Conservation (phyloP, 2,113 vertebrate genomes). For the Cinclus cinclus region DNA sequence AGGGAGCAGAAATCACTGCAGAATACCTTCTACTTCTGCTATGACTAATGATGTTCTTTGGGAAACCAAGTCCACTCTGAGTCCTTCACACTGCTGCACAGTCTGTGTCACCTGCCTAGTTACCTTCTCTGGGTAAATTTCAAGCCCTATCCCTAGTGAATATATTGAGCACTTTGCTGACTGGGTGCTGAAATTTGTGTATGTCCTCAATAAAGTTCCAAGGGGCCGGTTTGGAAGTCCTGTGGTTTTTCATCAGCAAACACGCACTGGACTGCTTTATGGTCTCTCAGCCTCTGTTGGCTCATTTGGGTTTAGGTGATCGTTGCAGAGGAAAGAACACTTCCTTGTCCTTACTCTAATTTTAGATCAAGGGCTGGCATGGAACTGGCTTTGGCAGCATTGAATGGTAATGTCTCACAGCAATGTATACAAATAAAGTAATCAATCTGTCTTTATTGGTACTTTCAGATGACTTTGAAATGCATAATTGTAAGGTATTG, state of each 20-base stretch:
- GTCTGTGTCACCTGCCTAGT: neutral
- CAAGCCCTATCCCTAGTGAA: neutral
- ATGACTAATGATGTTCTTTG: fast-evolving
- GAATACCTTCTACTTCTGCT: neutral
- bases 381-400: constrained; percentile 11
- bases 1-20: neutral
- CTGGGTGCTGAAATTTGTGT: neutral
- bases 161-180: neutral
- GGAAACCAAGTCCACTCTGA: neutral
- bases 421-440: constrained; percentile 8
- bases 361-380: constrained; percentile 55
- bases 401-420: neutral
- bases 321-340: constrained; percentile 15
- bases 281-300: neutral
- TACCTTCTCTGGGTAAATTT: neutral
- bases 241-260: neutral
- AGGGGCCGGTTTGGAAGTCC: neutral
- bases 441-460: constrained; percentile 41
- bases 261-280: neutral
- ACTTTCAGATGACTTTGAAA: constrained; percentile 38
- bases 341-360: constrained; percentile 45
- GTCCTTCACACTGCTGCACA: neutral
- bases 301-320: neutral
- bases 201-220: neutral
- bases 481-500: neutral